A percentile compares a stretch with the other conserved stretches of the same genome.
Evolutionary conservation across 2,888 invertebrate species (phyloP).

Genomic region (Lasioglossum villosulum): DNA sequence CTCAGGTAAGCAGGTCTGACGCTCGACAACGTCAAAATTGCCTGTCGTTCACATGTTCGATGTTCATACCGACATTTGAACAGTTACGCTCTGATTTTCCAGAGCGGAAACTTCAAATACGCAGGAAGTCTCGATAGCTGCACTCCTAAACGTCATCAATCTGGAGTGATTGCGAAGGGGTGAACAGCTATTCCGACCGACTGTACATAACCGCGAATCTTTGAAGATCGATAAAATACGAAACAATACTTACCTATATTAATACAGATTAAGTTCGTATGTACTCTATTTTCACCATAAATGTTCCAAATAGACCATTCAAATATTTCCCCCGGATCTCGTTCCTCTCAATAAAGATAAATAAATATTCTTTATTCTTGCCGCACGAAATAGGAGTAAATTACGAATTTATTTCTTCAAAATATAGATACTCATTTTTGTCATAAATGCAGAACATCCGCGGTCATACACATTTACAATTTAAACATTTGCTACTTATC

Average conservation of each 20-base stretch:
- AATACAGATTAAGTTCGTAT: not conserved
- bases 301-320: not conserved
- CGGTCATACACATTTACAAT: not conserved
- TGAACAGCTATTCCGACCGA: not conserved
- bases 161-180: not conserved
- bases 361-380: no score
- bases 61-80: not conserved
- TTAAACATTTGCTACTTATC: not conserved
- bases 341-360: no score
- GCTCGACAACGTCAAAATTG: not conserved
- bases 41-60: constrained; percentile 8
- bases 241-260: not conserved
- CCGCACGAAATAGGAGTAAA: no score
- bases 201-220: not conserved
- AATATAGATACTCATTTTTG: no score
- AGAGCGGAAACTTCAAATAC: not conserved
- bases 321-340: no score
- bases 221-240: not conserved
- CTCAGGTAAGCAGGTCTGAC: not conserved
- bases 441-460: no score
- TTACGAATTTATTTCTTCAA: no score
- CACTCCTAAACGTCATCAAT: not conserved
- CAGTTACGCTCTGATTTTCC: not conserved
- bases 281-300: not conserved
- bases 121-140: not conserved